These are phyloP conservation scores for Drosophila albomicans DNA, from an alignment of 1,140 invertebrate genomes.

Conservation along the genomic window DNA sequence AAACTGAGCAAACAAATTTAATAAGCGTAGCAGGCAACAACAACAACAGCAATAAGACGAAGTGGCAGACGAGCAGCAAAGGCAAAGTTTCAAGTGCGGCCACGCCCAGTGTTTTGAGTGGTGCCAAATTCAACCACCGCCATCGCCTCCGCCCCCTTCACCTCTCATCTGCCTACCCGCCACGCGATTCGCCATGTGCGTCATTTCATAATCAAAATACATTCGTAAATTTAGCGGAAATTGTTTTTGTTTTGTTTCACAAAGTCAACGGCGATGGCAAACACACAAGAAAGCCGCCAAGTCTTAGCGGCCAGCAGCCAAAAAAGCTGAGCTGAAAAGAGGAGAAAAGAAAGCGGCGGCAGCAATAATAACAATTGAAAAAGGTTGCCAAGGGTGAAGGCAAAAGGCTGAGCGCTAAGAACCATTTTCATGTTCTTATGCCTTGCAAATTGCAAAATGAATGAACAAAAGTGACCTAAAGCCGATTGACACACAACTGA, in stretches of 20 bases:
- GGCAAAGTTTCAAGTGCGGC: constrained; percentile 39
- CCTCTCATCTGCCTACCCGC: no score
- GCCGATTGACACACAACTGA: constrained; percentile 36
- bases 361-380: constrained; percentile 16
- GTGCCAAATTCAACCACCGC: constrained; percentile 4
- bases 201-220: constrained; percentile 55
- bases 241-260: constrained; percentile 44
- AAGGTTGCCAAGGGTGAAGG: constrained; percentile 39
- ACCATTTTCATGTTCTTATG: constrained; percentile 41
- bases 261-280: constrained; percentile 26
- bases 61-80: not conserved
- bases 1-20: constrained; percentile 53
- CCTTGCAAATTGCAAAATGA: constrained; percentile 50
- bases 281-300: constrained; percentile 14
- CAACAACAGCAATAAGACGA: constrained; percentile 4
- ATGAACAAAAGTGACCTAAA: constrained; percentile 43
- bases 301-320: constrained; percentile 6
- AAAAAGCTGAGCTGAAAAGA: no score
- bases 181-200: constrained; percentile 18
- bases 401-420: constrained; percentile 1
- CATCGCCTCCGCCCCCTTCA: not conserved
- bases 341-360: not conserved
- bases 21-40: constrained; percentile 45
- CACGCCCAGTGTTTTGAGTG: constrained; percentile 31
- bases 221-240: constrained; percentile 54